Base-by-base conservation (phyloP, 2,113 vertebrate genomes). In the Entelurus aequoreus region DNA sequence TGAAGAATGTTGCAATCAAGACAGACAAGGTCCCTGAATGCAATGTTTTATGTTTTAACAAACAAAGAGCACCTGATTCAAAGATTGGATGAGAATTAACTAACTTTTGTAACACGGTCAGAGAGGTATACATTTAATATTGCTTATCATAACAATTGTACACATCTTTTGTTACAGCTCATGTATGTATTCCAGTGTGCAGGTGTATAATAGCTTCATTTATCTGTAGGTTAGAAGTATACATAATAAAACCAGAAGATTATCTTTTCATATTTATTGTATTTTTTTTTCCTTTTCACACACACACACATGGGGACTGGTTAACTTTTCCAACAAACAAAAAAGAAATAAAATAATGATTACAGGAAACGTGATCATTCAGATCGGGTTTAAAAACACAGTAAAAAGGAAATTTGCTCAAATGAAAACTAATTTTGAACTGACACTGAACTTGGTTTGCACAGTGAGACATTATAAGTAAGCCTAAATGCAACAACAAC, bases 371-470 rank as follows among this genome's bases (percentile, higher is more conserved):
- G 69, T 77, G 66, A 66, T 64, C 75, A 62, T 63, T 77, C 52
- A 74, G 55, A 70, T 73, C 65, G 48, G 36, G 51, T 53, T 61
- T 51, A 64, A 77, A 76, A 75, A 75, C 68, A 80, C 73, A 74
- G 51, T 2, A 75, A 79, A 81, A 38, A 53, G 53, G 5, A 65
- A 61, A 12, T 60, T 35, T 75, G 66, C 15, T 46, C 42, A 46
- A 12, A 16, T 47, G 42, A 62, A 12, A 63, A 62, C 75, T 78
- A 66, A 15, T 21, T 62, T 76, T 52, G 50, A 62, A 74, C 63
- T 65, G 38, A 72, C 68, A 76, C 65, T 28, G 28, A 70, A 71
- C 65, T 56, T 74, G 37, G 84, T 79, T 79, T 77, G 79, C 69
- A 65, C 61, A 35, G 56, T 35, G 42, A 55, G 38, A 55, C 40